Evolutionary conservation across 2,888 invertebrate species (phyloP).

Genomic region (Melipona bicolor): DNA sequence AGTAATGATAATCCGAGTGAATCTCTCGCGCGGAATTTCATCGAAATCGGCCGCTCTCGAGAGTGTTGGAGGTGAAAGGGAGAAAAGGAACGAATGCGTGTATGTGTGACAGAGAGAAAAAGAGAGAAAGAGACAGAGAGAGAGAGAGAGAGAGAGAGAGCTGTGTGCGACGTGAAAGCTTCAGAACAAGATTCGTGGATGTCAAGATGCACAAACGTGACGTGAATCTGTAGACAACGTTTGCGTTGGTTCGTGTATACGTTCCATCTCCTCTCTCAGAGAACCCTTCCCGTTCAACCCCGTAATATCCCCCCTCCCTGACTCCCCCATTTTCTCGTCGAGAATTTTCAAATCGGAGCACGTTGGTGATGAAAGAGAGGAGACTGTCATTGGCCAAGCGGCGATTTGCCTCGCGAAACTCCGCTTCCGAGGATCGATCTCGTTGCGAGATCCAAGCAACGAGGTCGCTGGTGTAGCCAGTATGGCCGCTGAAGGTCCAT

Average conservation of each 20-base stretch:
- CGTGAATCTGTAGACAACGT: constrained; percentile 43
- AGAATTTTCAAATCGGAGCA: constrained; percentile 39
- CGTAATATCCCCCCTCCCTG: not conserved
- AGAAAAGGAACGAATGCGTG: not conserved
- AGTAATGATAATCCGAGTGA: constrained; percentile 44
- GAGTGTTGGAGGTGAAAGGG: not conserved
- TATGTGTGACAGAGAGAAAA: not conserved
- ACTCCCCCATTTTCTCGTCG: not conserved
- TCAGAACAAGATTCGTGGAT: constrained; percentile 38
- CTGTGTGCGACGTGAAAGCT: constrained; percentile 15
- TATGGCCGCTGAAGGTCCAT: constrained; percentile 34
- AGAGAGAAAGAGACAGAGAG: not conserved
- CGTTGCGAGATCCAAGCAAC: constrained; percentile 2
- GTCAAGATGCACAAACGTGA: constrained; percentile 49
- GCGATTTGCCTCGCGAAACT: constrained; percentile 30
- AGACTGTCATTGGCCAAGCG: constrained; percentile 33
- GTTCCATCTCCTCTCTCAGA: not conserved
- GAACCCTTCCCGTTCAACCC: not conserved
- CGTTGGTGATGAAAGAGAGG: constrained; percentile 45
- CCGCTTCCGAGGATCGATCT: not conserved
- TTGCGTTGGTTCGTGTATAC: constrained; percentile 40
- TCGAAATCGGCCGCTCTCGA: constrained; percentile 10
- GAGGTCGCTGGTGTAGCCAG: not conserved
- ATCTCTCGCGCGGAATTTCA: constrained; percentile 5
- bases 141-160: constrained; percentile 5